Conservation (phyloP, 2,888 invertebrate genomes). For the Ormyrus pomaceus region DNA sequence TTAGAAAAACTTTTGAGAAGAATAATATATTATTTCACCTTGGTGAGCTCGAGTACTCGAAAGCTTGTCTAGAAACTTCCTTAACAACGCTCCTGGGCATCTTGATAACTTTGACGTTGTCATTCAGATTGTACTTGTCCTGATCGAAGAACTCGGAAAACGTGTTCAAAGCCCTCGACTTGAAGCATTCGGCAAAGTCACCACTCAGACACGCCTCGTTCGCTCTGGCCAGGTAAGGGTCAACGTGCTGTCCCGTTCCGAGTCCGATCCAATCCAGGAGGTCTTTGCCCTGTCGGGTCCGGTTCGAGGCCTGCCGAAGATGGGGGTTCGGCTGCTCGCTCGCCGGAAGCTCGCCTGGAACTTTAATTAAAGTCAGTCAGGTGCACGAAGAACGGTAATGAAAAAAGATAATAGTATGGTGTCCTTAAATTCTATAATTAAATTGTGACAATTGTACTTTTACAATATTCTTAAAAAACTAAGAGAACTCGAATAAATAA, state of each 20-base stretch:
- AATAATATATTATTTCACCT: slow-evolving; percentile 65
- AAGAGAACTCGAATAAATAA: too few relatives aligned
- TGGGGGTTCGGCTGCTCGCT: slow-evolving; percentile 43
- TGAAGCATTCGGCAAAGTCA: slow-evolving; percentile 91
- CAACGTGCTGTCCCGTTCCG: slow-evolving; percentile 84
- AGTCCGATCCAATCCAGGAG: slow-evolving; percentile 88
- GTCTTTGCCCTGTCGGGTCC: slow-evolving; percentile 81
- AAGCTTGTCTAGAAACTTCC: slow-evolving; percentile 83
- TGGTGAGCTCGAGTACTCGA: slow-evolving; percentile 84
- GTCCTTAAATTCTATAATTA: too few relatives aligned
- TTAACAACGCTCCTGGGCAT: slow-evolving; percentile 84
- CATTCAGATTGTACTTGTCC: slow-evolving; percentile 78
- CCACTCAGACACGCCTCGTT: slow-evolving; percentile 87
- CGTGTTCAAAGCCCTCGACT: slow-evolving; percentile 85
- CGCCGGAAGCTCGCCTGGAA: slow-evolving; percentile 50
- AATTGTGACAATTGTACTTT: too few relatives aligned
- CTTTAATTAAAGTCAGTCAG: neutral
- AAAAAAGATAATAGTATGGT: too few relatives aligned
- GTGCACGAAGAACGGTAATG: too few relatives aligned
- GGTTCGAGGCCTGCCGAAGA: slow-evolving; percentile 60
- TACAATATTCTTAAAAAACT: too few relatives aligned
- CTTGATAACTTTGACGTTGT: slow-evolving; percentile 83
- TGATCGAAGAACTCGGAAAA: slow-evolving; percentile 88
- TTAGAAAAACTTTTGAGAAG: neutral
- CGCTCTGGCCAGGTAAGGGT: slow-evolving; percentile 86